Percentiles rank a stretch among this genome's conserved stretches.
These are phyloP conservation scores for Lethocerus indicus DNA, from an alignment of 1,140 invertebrate species.

Conservation along the genomic window DNA sequence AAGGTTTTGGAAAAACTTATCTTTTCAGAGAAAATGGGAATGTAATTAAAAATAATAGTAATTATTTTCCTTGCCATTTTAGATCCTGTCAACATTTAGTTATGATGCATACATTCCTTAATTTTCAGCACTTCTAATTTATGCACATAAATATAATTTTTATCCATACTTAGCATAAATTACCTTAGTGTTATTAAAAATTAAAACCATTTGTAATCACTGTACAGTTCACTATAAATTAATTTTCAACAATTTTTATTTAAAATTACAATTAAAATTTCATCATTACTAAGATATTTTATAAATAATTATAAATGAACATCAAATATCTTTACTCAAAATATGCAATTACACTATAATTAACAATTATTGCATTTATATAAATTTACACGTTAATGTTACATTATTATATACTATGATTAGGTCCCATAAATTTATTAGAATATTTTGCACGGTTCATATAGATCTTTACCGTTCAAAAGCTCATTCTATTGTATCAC, in stretches of 20 bases:
- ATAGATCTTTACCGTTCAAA: conserved; percentile 3
- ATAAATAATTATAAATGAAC: conserved; percentile 3
- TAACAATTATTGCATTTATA: conserved; percentile 1
- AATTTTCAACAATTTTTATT: neutral
- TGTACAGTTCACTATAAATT: neutral
- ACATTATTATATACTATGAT: conserved; percentile 5
- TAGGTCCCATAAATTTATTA: conserved; percentile 8
- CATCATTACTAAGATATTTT: neutral
- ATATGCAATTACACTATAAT: neutral
- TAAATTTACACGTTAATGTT: conserved; percentile 4
- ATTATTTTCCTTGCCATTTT: no score
- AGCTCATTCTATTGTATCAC: neutral
- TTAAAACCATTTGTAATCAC: no score
- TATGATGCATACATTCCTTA: no score
- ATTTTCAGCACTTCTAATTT: no score
- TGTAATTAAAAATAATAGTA: no score
- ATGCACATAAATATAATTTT: no score
- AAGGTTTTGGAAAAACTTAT: no score
- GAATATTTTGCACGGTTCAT: neutral
- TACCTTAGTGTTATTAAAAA: no score
- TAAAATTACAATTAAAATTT: neutral
- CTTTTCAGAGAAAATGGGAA: no score
- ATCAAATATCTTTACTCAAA: neutral
- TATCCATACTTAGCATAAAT: no score
- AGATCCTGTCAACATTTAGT: no score